Evolutionary conservation across 2,888 invertebrate genomes (phyloP).

Genomic region (Eilema griseolum): DNA sequence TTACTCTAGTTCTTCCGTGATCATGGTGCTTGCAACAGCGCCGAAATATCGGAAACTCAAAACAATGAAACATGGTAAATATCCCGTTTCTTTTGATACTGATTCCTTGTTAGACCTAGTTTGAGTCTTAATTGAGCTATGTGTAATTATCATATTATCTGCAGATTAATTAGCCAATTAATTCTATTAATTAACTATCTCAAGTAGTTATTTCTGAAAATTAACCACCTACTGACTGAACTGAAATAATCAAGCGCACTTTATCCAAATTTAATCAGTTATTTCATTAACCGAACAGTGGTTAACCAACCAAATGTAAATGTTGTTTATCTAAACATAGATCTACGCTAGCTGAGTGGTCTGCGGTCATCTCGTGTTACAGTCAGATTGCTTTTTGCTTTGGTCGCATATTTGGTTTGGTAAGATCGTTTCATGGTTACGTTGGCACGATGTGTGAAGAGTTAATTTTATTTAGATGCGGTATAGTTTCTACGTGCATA

Average conservation of each 20-base stretch:
- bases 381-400: conserved; percentile 55
- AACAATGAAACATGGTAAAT: too few relatives aligned
- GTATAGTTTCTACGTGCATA: not conserved
- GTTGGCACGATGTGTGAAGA: conserved; percentile 30
- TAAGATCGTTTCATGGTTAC: conserved; percentile 40
- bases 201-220: not conserved
- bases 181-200: not conserved
- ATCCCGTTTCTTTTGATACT: too few relatives aligned
- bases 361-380: conserved; percentile 46
- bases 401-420: conserved; percentile 50
- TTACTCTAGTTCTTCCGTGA: too few relatives aligned
- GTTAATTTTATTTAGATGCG: not conserved
- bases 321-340: conserved; percentile 56
- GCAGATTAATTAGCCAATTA: not conserved
- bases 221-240: conserved; percentile 23
- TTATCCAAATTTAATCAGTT: conserved; percentile 55
- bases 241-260: conserved; percentile 40
- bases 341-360: conserved; percentile 47
- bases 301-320: conserved; percentile 57
- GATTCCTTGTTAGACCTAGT: too few relatives aligned
- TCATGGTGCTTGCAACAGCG: too few relatives aligned
- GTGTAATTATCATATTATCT: too few relatives aligned
- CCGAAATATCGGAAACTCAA: too few relatives aligned
- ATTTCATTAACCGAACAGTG: conserved; percentile 55
- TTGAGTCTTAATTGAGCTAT: too few relatives aligned